phyloP scores from a whole-genome alignment of 2,797 vertebrate species.

The Pachyuromys duprasi region DNA sequence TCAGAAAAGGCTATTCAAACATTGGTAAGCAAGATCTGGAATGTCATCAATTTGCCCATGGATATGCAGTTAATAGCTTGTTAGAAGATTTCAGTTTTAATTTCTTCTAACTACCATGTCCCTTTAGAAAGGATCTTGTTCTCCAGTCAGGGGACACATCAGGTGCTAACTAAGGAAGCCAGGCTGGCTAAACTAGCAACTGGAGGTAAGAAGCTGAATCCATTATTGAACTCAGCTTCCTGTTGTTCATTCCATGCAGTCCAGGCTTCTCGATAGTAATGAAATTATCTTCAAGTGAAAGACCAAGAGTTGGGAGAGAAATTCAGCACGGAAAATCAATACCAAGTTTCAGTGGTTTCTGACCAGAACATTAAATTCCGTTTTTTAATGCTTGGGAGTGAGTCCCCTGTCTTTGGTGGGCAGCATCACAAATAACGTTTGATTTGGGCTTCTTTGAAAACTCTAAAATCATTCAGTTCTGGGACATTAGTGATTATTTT shows the following conservation, averaged over 20 bases:
- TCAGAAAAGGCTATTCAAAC: conserved; percentile 17
- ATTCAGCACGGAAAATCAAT: conserved; percentile 80
- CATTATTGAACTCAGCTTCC: conserved; percentile 68
- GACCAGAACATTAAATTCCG: conserved; percentile 71
- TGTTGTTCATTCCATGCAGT: conserved; percentile 68
- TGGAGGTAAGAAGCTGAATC: conserved; percentile 54
- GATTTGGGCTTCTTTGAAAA: conserved; percentile 48
- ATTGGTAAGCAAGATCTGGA: conserved; percentile 35
- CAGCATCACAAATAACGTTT: conserved; percentile 57
- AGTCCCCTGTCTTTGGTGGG: conserved; percentile 34
- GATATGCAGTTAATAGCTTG: conserved; percentile 52
- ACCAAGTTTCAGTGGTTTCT: conserved; percentile 74
- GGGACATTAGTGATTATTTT: conserved; percentile 47
- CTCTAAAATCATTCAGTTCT: conserved; percentile 9
- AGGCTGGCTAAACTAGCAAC: conserved; percentile 53
- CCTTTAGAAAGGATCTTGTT: conserved; percentile 29
- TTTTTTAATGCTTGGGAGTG: conserved; percentile 43
- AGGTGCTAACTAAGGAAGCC: conserved; percentile 28
- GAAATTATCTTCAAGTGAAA: conserved; percentile 79
- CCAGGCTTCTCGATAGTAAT: conserved; percentile 73
- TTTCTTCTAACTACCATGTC: background rate
- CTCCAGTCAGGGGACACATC: background rate
- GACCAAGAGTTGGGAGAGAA: conserved; percentile 70
- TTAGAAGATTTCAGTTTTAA: conserved; percentile 45
- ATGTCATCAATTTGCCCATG: conserved; percentile 1